Conservation (phyloP, 1,140 invertebrate species). For the Ooceraea biroi region DNA sequence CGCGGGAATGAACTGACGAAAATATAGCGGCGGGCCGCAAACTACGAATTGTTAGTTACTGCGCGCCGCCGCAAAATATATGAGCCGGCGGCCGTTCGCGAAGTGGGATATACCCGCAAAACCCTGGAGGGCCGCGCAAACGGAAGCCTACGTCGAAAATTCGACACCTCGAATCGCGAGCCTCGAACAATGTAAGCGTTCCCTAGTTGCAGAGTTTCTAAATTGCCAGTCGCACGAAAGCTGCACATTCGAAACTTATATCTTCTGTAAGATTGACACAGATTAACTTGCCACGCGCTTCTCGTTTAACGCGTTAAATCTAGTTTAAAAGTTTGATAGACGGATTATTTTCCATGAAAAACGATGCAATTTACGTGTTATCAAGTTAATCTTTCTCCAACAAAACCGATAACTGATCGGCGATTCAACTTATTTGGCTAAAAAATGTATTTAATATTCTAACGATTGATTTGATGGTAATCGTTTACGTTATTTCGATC, state of each 20-base stretch:
- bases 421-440: too few species aligned
- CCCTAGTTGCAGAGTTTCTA: conserved; percentile 11
- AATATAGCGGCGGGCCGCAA: conserved; percentile 78
- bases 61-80: conserved; percentile 75
- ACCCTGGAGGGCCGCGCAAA: conserved; percentile 60
- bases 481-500: not conserved
- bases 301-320: not conserved
- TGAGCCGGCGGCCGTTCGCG: conserved; percentile 71
- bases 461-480: not conserved
- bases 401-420: too few species aligned
- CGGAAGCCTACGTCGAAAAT: conserved; percentile 67
- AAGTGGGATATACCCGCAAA: conserved; percentile 75
- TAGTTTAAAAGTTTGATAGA: not conserved
- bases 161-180: conserved; percentile 60
- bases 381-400: not conserved
- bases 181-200: conserved; percentile 34
- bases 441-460: not conserved
- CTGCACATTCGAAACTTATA: not conserved
- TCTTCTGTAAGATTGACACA: not conserved
- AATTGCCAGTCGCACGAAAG: conserved; percentile 30
- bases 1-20: conserved; percentile 77
- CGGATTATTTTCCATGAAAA: not conserved
- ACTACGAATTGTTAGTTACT: conserved; percentile 82
- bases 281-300: not conserved
- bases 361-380: not conserved